These are phyloP conservation scores for Phalacrocorax pelagicus DNA, from an alignment of 2,113 vertebrate species.

Conservation along the genomic window DNA sequence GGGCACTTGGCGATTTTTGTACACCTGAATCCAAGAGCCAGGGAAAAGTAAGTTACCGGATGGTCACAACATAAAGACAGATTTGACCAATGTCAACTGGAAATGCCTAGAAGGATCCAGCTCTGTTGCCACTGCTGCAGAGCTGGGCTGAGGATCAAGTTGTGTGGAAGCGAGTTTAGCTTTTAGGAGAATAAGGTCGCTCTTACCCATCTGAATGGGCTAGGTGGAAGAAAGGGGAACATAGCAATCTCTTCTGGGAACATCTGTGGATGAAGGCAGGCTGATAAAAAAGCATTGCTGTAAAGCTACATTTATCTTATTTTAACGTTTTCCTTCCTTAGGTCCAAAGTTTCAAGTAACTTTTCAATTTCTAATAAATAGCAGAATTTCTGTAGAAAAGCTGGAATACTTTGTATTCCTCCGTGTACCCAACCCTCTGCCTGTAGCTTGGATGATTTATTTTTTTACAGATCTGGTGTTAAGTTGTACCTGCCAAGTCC, in stretches of 20 bases:
- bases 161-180: background rate
- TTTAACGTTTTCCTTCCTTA: too few relatives aligned
- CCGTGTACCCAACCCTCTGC: background rate
- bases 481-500: background rate
- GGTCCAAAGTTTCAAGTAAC: background rate
- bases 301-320: background rate
- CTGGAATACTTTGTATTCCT: background rate
- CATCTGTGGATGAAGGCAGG: background rate
- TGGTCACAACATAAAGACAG: background rate
- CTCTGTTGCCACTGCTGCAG: background rate
- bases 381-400: background rate
- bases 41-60: background rate
- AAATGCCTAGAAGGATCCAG: background rate
- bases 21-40: background rate
- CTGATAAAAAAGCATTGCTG: background rate
- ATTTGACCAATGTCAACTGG: background rate
- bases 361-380: background rate
- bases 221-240: background rate
- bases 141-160: background rate
- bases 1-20: background rate
- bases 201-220: background rate
- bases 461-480: background rate
- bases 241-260: background rate
- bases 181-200: background rate
- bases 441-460: background rate